Percentiles rank a stretch among this genome's conserved stretches.
These are phyloP conservation scores for Ataeniobius toweri DNA, from an alignment of 2,797 vertebrate species.

Conservation along the genomic window DNA sequence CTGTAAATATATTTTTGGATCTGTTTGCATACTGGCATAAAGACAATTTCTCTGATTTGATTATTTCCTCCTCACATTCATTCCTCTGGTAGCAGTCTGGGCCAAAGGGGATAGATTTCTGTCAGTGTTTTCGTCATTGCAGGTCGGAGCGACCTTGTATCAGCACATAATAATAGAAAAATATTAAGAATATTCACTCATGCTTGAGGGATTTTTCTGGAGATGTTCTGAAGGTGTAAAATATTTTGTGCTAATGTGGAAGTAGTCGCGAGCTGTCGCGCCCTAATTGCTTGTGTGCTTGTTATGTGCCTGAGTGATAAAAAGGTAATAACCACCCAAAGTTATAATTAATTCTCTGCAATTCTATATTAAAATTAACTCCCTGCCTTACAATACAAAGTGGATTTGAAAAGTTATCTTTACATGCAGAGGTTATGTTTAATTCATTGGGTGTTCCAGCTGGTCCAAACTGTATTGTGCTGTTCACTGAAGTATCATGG, in stretches of 20 bases:
- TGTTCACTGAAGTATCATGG: slow-evolving; percentile 50
- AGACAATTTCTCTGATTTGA: slow-evolving; percentile 43
- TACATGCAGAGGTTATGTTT: slow-evolving; percentile 41
- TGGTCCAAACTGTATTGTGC: slow-evolving; percentile 60
- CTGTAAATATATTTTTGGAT: slow-evolving; percentile 37
- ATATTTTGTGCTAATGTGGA: slow-evolving; percentile 9
- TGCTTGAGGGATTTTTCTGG: slow-evolving; percentile 54
- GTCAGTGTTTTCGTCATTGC: slow-evolving; percentile 75
- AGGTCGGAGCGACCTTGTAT: slow-evolving; percentile 80
- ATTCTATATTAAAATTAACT: slow-evolving; percentile 35
- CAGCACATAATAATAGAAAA: slow-evolving; percentile 81
- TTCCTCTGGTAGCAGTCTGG: slow-evolving; percentile 76
- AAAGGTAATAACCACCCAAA: slow-evolving; percentile 31
- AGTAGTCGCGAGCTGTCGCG: slow-evolving; percentile 5
- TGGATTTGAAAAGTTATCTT: slow-evolving; percentile 66
- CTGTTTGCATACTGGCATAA: slow-evolving; percentile 62
- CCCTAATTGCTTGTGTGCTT: slow-evolving; percentile 32
- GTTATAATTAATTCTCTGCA: slow-evolving; percentile 35
- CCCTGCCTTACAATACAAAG: slow-evolving; percentile 32
- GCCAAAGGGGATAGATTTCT: slow-evolving; percentile 74
- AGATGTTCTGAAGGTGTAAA: slow-evolving; percentile 16
- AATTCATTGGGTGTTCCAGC: slow-evolving; percentile 57
- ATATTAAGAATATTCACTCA: slow-evolving; percentile 56
- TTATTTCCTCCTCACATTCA: slow-evolving; percentile 49
- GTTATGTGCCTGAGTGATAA: slow-evolving; percentile 37